phyloP scores from a whole-genome alignment of 2,888 invertebrate species.

The Holacanthella duospinosa region DNA sequence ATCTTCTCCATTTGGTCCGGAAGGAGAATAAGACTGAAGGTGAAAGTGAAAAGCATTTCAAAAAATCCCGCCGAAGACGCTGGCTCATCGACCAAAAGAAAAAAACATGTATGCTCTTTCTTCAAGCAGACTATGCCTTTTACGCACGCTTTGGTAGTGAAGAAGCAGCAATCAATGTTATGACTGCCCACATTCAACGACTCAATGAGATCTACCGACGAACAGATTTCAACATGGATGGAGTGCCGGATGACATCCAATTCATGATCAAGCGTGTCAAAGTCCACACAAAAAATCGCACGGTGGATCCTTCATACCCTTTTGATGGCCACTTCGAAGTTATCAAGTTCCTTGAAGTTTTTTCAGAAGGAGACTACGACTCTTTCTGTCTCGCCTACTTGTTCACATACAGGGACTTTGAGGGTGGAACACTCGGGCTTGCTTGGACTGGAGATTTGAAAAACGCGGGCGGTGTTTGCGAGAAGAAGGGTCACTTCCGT shows the following conservation, averaged over 20 bases:
- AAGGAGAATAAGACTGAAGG: constrained; percentile 20
- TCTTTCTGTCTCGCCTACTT: constrained; percentile 97
- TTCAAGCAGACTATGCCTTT: constrained; percentile 94
- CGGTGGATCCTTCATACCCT: constrained; percentile 74
- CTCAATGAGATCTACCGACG: constrained; percentile 54
- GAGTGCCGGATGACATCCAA: constrained; percentile 79
- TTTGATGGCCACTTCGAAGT: constrained; percentile 94
- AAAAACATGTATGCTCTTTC: constrained; percentile 86
- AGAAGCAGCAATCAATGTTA: constrained; percentile 88
- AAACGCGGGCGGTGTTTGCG: constrained; percentile 96
- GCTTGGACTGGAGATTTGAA: constrained; percentile 97
- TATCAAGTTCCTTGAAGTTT: constrained; percentile 93
- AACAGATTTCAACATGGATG: constrained; percentile 85
- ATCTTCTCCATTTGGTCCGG: constrained; percentile 47
- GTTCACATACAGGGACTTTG: constrained; percentile 94
- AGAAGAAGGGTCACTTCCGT: constrained; percentile 91
- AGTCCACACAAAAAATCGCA: constrained; percentile 72
- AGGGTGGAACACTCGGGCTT: constrained; percentile 89
- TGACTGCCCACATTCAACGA: constrained; percentile 86
- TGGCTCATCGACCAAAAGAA: constrained; percentile 67
- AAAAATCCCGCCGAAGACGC: constrained; percentile 41
- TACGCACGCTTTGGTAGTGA: constrained; percentile 88
- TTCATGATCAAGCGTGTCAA: constrained; percentile 94
- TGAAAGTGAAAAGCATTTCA: constrained; percentile 9
- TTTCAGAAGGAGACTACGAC: constrained; percentile 93